These are phyloP conservation scores for Brachypodius melanocephalos DNA, from an alignment of 2,113 vertebrate genomes.

Conservation along the genomic window DNA sequence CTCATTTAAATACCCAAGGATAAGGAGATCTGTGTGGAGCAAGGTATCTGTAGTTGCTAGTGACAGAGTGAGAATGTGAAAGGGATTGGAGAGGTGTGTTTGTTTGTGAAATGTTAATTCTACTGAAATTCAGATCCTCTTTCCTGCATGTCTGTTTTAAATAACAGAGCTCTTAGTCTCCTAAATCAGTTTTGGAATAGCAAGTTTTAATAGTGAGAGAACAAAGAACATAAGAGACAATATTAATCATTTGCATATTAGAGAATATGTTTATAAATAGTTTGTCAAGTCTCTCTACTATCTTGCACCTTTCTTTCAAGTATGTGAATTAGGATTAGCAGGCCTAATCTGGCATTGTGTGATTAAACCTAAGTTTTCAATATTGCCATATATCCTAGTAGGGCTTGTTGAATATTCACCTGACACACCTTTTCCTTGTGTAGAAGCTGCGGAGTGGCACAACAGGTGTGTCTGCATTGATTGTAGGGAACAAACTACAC, in stretches of 20 bases:
- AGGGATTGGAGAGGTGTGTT: background rate
- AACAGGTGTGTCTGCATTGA: constrained; percentile 83
- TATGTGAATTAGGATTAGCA: background rate
- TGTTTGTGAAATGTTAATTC: background rate
- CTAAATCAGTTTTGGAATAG: background rate
- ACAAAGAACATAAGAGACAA: background rate
- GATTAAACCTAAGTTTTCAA: background rate
- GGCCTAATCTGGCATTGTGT: background rate
- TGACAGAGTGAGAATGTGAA: background rate
- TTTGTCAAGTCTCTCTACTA: background rate
- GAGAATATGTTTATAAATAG: background rate
- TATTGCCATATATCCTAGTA: background rate
- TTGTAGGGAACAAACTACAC: constrained; percentile 77
- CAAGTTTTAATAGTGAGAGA: background rate
- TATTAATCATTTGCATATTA: background rate
- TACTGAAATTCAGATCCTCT: background rate
- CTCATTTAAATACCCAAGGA: background rate
- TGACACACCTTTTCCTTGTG: background rate
- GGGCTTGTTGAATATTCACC: background rate
- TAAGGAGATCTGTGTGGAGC: background rate
- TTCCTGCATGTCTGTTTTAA: background rate
- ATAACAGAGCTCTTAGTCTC: background rate
- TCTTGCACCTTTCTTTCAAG: background rate
- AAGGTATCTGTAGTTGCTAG: background rate
- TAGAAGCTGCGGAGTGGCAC: constrained; percentile 90